Evolutionary conservation across 2,797 vertebrate species (phyloP), one percentile per base, ranked within the genome.

Genomic region (Schizopygopsis malacanthus): DNA sequence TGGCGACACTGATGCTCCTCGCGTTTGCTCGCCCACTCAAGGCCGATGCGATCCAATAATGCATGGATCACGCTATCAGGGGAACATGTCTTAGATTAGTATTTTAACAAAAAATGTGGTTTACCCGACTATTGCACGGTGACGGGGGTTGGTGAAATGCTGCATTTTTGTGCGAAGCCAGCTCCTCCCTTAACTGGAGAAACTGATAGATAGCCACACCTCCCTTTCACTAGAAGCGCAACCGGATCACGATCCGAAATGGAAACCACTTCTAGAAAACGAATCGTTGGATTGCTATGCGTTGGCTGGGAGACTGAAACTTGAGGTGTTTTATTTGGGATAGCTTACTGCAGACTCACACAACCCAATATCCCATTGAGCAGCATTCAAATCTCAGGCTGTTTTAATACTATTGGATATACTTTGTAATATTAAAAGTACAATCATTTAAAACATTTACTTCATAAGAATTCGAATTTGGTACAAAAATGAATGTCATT

Each of bases 1-100:
- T 80, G 41, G 86, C 50, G 67, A 89, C 87, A 85, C 82, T 86
- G 82, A 83, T 9, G 45, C 84, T 86, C 82, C 82, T 85, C 86
- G 65, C 50, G 28, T 54, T 63, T 78, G 18, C 39, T 69, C 73
- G 45, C 75, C 54, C 45, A 77, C 33, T 20, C 41, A 22, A 80
- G 67, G 39, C 77, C 52, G 28, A 85, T 18, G 39, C 10, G 33
- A 69, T 18, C 63, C 4, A 11, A 20, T 54, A 70, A 59, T 6
- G 16, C 43, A 72, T n/a, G 28, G 37, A 82, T 28, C 22, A 52
- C 37, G 76, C 72, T 61, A 61, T 13, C 22, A 28, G 33, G 33
- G 10, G 11, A 28, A 41, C 43, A 65, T 39, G 6, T 18, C 28
- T 4, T 6, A n/a, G 41, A 3, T 83, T 67, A 52, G 28, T 43